Percentiles rank a stretch among this genome's conserved stretches.
Conservation (phyloP, 2,113 vertebrate species). For the Pardalotus punctatus region DNA sequence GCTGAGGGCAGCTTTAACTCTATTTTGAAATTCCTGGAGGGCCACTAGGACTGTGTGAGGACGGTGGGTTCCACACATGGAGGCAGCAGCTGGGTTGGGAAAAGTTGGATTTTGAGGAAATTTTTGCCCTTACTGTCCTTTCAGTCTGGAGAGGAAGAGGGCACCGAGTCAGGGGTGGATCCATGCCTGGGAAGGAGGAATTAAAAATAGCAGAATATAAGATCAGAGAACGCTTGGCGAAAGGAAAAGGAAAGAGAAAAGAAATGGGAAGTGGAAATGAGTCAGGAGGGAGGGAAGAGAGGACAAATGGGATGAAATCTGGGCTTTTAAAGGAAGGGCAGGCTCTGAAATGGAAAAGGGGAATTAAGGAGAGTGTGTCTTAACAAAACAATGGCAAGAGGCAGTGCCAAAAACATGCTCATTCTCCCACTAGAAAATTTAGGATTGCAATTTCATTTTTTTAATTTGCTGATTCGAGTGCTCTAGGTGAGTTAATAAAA, state of each 20-base stretch:
- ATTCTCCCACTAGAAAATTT: not conserved
- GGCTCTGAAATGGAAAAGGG: not conserved
- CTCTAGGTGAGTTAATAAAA: not conserved
- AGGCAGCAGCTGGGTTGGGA: not conserved
- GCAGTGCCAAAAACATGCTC: not conserved
- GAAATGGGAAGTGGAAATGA: slow-evolving; percentile 44
- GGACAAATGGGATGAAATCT: slow-evolving; percentile 17
- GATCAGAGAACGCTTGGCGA: not conserved
- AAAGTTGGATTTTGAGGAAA: not conserved
- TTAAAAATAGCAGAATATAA: slow-evolving; percentile 8
- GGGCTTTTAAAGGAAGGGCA: slow-evolving; percentile 6
- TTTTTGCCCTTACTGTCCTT: not conserved
- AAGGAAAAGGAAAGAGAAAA: slow-evolving; percentile 32
- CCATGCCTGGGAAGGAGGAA: not conserved
- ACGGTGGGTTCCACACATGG: fast-evolving
- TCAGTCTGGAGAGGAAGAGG: not conserved
- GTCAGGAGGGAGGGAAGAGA: slow-evolving; percentile 36
- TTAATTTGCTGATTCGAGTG: not conserved
- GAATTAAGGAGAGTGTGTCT: not conserved
- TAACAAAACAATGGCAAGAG: slow-evolving; percentile 13
- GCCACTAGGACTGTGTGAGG: not conserved
- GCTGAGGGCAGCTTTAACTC: not conserved
- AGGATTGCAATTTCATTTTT: not conserved
- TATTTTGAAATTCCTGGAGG: not conserved
- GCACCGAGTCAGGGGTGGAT: fast-evolving